A percentile compares a stretch with the other conserved stretches of the same genome.
phyloP scores from a whole-genome alignment of 2,113 vertebrate genomes.

The Smithornis capensis region DNA sequence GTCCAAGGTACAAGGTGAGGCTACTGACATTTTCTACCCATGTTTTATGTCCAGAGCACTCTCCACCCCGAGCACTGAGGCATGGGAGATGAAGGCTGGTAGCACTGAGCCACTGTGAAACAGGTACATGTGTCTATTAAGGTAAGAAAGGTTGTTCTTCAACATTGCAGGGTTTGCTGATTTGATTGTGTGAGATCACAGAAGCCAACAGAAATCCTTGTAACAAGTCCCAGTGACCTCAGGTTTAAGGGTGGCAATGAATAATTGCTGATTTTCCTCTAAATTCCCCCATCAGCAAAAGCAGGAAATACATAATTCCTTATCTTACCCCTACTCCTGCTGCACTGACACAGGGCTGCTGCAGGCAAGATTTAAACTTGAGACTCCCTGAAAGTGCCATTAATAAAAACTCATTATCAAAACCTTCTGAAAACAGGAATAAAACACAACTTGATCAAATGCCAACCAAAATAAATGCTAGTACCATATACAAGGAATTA shows the following conservation, averaged over 20 bases:
- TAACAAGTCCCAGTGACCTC: background rate
- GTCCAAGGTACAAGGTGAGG: background rate
- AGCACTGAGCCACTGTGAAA: background rate
- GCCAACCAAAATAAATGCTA: background rate
- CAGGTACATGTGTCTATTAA: background rate
- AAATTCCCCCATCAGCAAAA: background rate
- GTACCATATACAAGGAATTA: background rate
- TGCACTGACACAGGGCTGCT: background rate
- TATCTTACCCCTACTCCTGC: background rate
- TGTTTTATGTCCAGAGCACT: background rate
- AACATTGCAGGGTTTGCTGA: background rate
- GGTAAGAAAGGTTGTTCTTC: background rate
- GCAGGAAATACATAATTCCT: background rate
- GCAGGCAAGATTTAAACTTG: background rate
- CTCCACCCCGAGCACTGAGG: background rate
- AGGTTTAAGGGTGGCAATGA: background rate
- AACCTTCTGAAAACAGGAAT: background rate
- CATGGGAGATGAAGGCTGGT: background rate
- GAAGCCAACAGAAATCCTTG: background rate
- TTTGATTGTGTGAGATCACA: background rate
- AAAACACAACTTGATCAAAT: background rate
- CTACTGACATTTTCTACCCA: background rate
- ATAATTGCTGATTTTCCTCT: background rate
- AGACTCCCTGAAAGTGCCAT: background rate
- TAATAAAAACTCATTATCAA: background rate